phyloP scores from a whole-genome alignment of 2,113 vertebrate species.

The Delphinus delphis region DNA sequence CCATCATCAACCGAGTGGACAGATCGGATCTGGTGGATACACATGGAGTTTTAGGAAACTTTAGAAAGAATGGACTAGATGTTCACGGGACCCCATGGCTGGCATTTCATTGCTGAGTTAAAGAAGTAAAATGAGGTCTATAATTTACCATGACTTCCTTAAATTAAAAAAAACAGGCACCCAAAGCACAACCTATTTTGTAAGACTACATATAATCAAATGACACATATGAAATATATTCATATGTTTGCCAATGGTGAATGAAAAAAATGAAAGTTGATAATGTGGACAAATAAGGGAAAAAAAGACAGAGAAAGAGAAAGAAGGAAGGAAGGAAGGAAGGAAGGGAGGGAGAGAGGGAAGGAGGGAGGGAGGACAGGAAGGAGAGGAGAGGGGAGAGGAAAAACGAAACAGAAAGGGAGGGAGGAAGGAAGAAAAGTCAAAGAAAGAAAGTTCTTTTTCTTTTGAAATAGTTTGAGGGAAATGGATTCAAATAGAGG shows the following conservation, averaged over 20 bases:
- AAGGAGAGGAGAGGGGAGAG: neutral
- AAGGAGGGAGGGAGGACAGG: neutral
- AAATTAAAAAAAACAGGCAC: neutral
- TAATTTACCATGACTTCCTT: neutral
- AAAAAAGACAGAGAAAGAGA: neutral
- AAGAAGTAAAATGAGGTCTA: slow-evolving; percentile 1
- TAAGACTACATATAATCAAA: neutral
- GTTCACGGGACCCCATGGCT: neutral
- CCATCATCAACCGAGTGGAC: neutral
- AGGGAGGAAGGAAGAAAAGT: neutral
- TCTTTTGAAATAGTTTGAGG: neutral
- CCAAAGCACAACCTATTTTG: neutral
- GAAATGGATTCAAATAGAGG: neutral
- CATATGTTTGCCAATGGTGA: neutral
- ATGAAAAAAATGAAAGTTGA: neutral
- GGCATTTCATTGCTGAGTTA: neutral
- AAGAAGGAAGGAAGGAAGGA: too few relatives aligned
- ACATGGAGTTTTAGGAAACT: neutral
- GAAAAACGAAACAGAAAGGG: too few relatives aligned
- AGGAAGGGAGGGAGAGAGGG: fast-evolving
- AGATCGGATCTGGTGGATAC: neutral
- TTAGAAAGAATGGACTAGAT: neutral
- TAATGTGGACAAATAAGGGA: neutral
- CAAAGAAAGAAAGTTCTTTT: neutral
- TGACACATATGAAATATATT: neutral